Percentiles rank a stretch among this genome's conserved stretches.
Conservation (phyloP, 2,113 vertebrate species). For the Thomomys bottae region DNA sequence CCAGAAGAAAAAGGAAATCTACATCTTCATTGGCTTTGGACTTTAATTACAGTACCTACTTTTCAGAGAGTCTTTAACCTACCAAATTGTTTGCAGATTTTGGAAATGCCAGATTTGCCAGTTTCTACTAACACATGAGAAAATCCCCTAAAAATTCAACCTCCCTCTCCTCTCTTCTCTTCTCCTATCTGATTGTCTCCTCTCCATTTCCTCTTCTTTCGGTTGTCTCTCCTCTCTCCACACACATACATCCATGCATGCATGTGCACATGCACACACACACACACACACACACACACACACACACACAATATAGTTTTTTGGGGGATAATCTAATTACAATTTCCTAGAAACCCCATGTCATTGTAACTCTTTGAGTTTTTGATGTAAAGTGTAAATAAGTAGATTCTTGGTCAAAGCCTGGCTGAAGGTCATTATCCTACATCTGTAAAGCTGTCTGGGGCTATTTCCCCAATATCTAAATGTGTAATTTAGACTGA, state of each 20-base stretch:
- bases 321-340: neutral
- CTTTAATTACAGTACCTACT: neutral
- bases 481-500: neutral
- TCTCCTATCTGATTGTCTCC: too few relatives aligned
- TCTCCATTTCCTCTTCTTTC: neutral
- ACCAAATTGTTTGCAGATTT: neutral
- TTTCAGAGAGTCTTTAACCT: neutral
- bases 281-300: too few relatives aligned
- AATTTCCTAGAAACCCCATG: neutral
- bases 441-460: neutral
- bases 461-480: neutral
- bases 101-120: neutral
- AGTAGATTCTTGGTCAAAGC: neutral
- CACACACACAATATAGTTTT: neutral
- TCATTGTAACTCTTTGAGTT: neutral
- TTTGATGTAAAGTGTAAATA: neutral
- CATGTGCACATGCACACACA: too few relatives aligned
- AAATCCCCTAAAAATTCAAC: neutral
- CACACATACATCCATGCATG: neutral
- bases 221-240: neutral
- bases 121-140: neutral
- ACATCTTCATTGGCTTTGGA: neutral
- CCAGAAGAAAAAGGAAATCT: neutral
- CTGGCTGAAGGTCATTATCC: neutral
- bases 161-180: neutral